Conservation (phyloP, 1,140 invertebrate genomes). For the Pissodes strobi region DNA sequence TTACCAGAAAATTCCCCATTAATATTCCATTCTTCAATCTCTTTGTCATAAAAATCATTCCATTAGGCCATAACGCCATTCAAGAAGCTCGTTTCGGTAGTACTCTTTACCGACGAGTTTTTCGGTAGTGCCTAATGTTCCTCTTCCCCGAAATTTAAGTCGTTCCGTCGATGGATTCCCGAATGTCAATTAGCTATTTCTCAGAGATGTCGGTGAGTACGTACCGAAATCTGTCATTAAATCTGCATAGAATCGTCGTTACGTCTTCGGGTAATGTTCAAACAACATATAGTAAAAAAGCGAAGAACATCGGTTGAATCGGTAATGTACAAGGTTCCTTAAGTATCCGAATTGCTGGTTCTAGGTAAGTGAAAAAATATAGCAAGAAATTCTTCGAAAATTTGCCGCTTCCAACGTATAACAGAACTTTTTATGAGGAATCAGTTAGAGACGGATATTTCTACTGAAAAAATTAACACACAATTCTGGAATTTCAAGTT, state of each 20-base stretch:
- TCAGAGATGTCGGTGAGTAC: slow-evolving; percentile 13
- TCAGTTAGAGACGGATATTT: too few relatives aligned
- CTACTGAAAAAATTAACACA: too few relatives aligned
- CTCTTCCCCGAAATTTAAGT: slow-evolving; percentile 24
- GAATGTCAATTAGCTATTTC: slow-evolving; percentile 37
- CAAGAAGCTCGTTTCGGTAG: slow-evolving; percentile 25
- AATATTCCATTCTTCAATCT: slow-evolving; percentile 31
- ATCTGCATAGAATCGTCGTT: slow-evolving; percentile 36
- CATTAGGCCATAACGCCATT: slow-evolving; percentile 26
- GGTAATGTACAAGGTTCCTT: slow-evolving; percentile 23
- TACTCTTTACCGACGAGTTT: slow-evolving; percentile 21
- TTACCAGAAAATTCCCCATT: slow-evolving; percentile 30
- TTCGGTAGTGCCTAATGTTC: slow-evolving; percentile 30
- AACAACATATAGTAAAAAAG: slow-evolving; percentile 15
- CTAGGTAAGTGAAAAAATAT: slow-evolving; percentile 8
- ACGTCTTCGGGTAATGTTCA: slow-evolving; percentile 17
- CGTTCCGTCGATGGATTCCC: slow-evolving; percentile 21
- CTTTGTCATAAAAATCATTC: slow-evolving; percentile 29
- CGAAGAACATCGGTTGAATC: slow-evolving; percentile 23
- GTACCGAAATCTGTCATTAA: slow-evolving; percentile 31
- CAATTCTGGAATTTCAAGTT: too few relatives aligned
- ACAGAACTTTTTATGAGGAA: too few relatives aligned
- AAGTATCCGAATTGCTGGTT: slow-evolving; percentile 13
- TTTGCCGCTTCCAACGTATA: background rate
- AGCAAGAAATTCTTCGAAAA: background rate